Evolutionary conservation across 2,797 vertebrate genomes (phyloP).

Genomic region (Thunnus albacares): DNA sequence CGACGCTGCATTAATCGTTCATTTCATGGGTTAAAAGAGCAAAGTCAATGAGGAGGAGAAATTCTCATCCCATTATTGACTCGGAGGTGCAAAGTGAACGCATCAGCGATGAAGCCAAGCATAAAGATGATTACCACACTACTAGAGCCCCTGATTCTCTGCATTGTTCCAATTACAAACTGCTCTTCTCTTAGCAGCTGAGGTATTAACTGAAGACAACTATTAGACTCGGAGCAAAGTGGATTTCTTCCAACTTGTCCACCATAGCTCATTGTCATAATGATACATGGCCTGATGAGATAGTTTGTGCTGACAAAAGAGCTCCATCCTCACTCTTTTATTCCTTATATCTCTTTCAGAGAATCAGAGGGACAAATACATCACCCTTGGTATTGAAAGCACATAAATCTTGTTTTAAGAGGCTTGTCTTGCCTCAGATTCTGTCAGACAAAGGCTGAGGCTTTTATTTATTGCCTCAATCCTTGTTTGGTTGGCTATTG

Average conservation of each 20-base stretch:
- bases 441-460: constrained; percentile 74
- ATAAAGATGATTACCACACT: constrained; percentile 76
- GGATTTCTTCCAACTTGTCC: constrained; percentile 65
- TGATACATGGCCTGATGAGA: constrained; percentile 85
- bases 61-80: constrained; percentile 75
- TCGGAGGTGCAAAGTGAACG: constrained; percentile 68
- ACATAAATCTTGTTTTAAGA: constrained; percentile 87
- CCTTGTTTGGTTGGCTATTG: constrained; percentile 71
- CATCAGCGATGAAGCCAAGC: constrained; percentile 79
- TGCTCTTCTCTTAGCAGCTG: constrained; percentile 50
- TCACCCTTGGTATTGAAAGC: constrained; percentile 82
- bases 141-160: constrained; percentile 50
- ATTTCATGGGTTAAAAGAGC: constrained; percentile 76
- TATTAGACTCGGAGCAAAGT: constrained; percentile 44
- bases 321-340: constrained; percentile 75
- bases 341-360: constrained; percentile 87
- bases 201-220: constrained; percentile 70
- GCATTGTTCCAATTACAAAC: constrained; percentile 74
- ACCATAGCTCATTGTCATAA: constrained; percentile 84
- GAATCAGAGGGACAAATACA: constrained; percentile 81
- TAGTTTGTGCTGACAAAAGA: constrained; percentile 86
- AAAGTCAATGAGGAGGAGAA: constrained; percentile 72
- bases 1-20: constrained; percentile 69
- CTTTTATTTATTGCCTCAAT: constrained; percentile 80
- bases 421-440: constrained; percentile 78